Evolutionary conservation across 2,797 vertebrate genomes (phyloP), one percentile per base, ranked within the genome.

Genomic region (Coregonus suidteri): DNA sequence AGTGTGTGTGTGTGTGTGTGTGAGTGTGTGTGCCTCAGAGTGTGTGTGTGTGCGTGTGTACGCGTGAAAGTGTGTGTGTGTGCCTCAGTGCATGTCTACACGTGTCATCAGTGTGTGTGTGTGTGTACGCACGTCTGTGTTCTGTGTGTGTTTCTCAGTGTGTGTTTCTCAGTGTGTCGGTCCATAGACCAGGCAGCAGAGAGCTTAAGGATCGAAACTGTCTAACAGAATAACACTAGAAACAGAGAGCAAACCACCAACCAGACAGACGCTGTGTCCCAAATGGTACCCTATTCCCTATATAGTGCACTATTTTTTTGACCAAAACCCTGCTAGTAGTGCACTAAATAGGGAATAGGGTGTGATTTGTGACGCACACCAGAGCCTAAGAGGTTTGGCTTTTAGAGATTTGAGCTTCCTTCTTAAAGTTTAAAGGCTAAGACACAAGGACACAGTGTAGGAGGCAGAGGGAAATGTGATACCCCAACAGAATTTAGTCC

Each of bases 351-450:
- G 41, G 9, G 2, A 9, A 15, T 54, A 5, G 53, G 13, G 88
- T 88, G 87, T 85, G 90, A 86, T 85, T 82, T 30, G 77, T 76
- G 41, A 83, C 0, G 84, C 87, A 84, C 81, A 0, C 3, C 20
- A 4, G 34, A 3, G 3, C 9, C 7, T 11, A 47, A 47, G 2
- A 47, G 86, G 84, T 86, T 79, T 83, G 83, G 86, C 86, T 81
- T 72, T 86, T 88, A 91, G 79, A 82, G 67, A 9, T 76, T 84
- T 84, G 37, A 13, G 6, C 35, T 56, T 73, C 64, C 25, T 14
- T 80, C 81, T 77, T 3, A 56, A 78, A 87, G 90, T 91, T 83
- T 83, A 88, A 89, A 91, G 89, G 86, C 86, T 91, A 89, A 77
- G 81, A n/a, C 77, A 73, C 34, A 77, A 83, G 80, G 87, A 82